Evolutionary conservation across 2,113 vertebrate species (phyloP), one percentile per base, ranked within the genome.

Genomic region (Bufo bufo): DNA sequence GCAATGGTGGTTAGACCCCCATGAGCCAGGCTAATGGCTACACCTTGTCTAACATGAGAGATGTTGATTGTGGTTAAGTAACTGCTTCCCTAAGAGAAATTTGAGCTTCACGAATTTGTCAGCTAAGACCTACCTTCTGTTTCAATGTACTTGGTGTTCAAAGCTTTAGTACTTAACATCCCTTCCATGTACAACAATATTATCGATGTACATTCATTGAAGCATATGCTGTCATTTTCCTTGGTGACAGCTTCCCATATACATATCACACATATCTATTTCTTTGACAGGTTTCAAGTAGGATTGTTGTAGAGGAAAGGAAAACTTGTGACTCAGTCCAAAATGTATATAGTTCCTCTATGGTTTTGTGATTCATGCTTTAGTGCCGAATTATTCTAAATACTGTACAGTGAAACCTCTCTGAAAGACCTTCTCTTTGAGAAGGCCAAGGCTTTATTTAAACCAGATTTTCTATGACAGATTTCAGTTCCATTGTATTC

Each of bases 11-110:
- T 96, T 96, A 96, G 95, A 96, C 95, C 94, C 95, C 58, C 95
- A 94, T 93, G 92, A 95, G 94, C 72, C 86, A 93, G 95, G 95
- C 94, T 97, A 97, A 97, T 98, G 96, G 95, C 93, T 96, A 96
- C 95, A 97, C 95, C 95, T 96, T 97, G 97, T 98, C 96, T 93
- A 96, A 97, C 96, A 97, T 95, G 94, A 95, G 93, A 94, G 95
- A 95, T 94, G 95, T 94, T 93, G 92, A 93, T 94, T 95, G 93
- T 93, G 94, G 94, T 97, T 96, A 97, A 95, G 72, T 95, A 95
- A 94, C 93, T 92, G 90, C 94, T 95, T 93, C 94, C 92, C 90
- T 92, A 90, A 85, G 91, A 92, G 92, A 93, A 96, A 93, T 90
- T 91, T 75, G 93, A 95, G 90, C 90, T 92, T 91, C 83, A 90